Evolutionary conservation across 1,140 invertebrate genomes (phyloP), one percentile per base, ranked within the genome.

Genomic region (Zaprionus ornatus): DNA sequence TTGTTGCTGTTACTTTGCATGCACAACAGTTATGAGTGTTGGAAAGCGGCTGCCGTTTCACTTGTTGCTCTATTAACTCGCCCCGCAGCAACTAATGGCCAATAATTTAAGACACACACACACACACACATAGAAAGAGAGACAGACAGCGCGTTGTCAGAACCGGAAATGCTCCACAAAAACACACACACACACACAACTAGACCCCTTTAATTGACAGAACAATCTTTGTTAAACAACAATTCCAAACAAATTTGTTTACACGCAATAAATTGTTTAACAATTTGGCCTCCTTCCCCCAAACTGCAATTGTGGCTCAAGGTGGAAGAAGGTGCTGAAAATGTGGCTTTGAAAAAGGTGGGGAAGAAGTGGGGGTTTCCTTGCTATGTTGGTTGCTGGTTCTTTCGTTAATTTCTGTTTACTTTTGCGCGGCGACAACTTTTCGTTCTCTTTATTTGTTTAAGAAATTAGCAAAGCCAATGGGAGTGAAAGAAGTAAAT

Each of bases 31-130:
- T 83, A 84, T 63, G 61, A 75, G 56, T 23, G 71, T 12, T 35
- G 50, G 42, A 37, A 59, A 63, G 60, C 35, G 21, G n/a, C 37
- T 65, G 57, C 25, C 72, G 76, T 69, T 78, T 68, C 82, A 59
- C 63, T 86, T 79, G 75, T 86, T 85, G 82, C 82, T 85, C 82
- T 87, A 85, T 85, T 86, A 86, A 87, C 76, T 77, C 64, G 83
- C 75, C 71, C 37, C 40, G 35, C 19, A 74, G 35, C 19, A 74
- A 56, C 73, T 71, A 76, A 66, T 74, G 77, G 60, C 67, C 60
- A 80, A 63, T 66, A 84, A 83, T 77, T 84, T 80, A 64, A 74
- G 81, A 12, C 64, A 56, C 72, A 74, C 72, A 66, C 68, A 56
- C 50, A 19, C 42, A 21, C 59, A 40, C 72, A 42, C 6, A 45